These are phyloP conservation scores for Odontothrips loti DNA, from an alignment of 2,888 invertebrate genomes.

Conservation along the genomic window DNA sequence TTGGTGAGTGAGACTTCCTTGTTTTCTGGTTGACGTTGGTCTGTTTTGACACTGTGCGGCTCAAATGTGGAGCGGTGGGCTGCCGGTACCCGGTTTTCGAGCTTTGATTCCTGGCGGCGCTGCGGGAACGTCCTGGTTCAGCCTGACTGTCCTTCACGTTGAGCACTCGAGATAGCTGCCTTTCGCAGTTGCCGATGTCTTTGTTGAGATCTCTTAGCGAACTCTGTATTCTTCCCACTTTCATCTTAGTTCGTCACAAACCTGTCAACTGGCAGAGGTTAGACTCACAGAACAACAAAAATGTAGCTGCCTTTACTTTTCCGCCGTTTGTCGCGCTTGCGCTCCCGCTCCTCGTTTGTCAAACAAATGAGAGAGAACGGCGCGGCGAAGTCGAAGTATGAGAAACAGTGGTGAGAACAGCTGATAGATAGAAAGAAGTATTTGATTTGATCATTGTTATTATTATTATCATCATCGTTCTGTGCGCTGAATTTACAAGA, in stretches of 20 bases:
- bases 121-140: background rate
- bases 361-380: too few species aligned
- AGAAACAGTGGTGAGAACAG: too few species aligned
- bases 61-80: background rate
- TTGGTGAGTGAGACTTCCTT: background rate
- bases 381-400: too few species aligned
- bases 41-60: background rate
- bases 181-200: background rate
- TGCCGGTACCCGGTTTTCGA: background rate
- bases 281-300: too few species aligned
- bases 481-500: too few species aligned
- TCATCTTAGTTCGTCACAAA: background rate
- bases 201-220: background rate
- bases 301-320: too few species aligned
- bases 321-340: too few species aligned
- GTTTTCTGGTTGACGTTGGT: background rate
- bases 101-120: background rate
- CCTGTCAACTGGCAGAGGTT: too few species aligned
- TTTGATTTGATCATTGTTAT: too few species aligned
- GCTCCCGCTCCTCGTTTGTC: too few species aligned
- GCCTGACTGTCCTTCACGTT: background rate
- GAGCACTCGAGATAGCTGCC: background rate
- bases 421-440: too few species aligned
- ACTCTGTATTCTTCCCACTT: background rate
- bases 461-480: too few species aligned